Evolutionary conservation across 1,140 invertebrate genomes (phyloP), one percentile per base, ranked within the genome.

Genomic region (Trichoplusia ni): DNA sequence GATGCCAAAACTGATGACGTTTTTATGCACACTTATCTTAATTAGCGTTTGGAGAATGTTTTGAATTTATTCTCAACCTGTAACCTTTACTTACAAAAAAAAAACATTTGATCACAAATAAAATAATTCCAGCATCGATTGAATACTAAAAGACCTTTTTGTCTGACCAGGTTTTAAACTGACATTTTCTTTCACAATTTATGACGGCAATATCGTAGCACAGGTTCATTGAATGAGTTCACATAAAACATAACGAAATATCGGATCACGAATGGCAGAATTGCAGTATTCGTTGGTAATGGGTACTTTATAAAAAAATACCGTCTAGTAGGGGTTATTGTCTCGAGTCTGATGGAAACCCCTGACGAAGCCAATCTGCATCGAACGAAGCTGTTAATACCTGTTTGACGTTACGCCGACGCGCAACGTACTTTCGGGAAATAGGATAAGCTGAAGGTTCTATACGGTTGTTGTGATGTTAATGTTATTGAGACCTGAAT

Each of bases 321-420:
- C 13, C 16, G 16, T 4, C 8, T 29, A 13, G 19, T 44, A 5
- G 33, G 25, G 38, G 33, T 54, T 38, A 44, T 58, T 29, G 37
- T 38, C 25, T 35, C 33, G 51, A 58, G 14, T 58, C 27, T 54
- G 33, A 44, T 58, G 25, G 13, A 58, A 58, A 40, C 21, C 25
- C n/a, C 23, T 58, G 18, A 44, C 25, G 37, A 40, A 42, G 38
- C 38, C 54, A 44, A 58, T 58, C 44, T 58, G 23, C 54, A 44
- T 19, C 38, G 54, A 58, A 58, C 54, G 19, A 8, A 16, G 23
- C 13, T 19, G 7, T 58, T 18, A 58, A 58, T 7, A 8, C 13
- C 51, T 16, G 35, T 33, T 38, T 54, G n/a, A 53, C 35, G 49
- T 29, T 37, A 19, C 16, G 6, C 21, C 9, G 19, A 25, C 8